These are phyloP conservation scores for Tretioscincus oriximinensis DNA, from an alignment of 2,113 vertebrate genomes.

Conservation along the genomic window DNA sequence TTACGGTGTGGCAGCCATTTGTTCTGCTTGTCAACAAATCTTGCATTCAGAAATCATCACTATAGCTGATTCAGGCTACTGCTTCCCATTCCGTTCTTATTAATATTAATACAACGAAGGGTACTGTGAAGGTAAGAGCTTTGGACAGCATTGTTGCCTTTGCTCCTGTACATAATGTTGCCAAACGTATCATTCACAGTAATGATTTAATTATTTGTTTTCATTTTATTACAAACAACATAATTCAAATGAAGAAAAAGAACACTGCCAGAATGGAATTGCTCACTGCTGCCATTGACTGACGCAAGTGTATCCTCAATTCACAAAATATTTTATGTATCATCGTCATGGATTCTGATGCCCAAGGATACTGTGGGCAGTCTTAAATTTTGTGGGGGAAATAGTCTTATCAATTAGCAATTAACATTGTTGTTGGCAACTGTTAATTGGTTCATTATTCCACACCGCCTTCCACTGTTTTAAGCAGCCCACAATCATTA, in stretches of 20 bases:
- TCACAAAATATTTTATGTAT: not conserved
- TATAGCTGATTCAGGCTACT: slow-evolving; percentile 43
- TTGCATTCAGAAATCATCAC: slow-evolving; percentile 54
- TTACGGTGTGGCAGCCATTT: slow-evolving; percentile 40
- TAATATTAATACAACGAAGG: not conserved
- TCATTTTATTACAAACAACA: slow-evolving; percentile 4
- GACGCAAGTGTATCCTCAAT: not conserved
- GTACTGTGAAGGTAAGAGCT: slow-evolving; percentile 13
- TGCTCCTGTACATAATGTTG: not conserved
- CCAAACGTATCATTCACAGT: slow-evolving; percentile 8
- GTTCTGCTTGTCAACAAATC: slow-evolving; percentile 49
- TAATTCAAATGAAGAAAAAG: not conserved
- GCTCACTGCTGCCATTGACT: not conserved
- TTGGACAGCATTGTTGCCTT: slow-evolving; percentile 6
- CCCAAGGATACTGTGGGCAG: not conserved
- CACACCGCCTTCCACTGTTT: too few relatives aligned
- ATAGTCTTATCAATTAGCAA: too few relatives aligned
- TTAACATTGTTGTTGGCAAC: too few relatives aligned
- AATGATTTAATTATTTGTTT: not conserved
- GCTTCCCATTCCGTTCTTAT: slow-evolving; percentile 7
- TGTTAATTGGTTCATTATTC: too few relatives aligned
- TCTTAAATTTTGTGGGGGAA: too few relatives aligned
- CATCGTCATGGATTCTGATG: not conserved
- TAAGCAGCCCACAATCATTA: too few relatives aligned
- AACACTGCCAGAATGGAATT: not conserved